Percentiles rank a stretch among this genome's conserved stretches.
Conservation (phyloP, 1,140 invertebrate genomes). For the Drosophila pseudoananassae region DNA sequence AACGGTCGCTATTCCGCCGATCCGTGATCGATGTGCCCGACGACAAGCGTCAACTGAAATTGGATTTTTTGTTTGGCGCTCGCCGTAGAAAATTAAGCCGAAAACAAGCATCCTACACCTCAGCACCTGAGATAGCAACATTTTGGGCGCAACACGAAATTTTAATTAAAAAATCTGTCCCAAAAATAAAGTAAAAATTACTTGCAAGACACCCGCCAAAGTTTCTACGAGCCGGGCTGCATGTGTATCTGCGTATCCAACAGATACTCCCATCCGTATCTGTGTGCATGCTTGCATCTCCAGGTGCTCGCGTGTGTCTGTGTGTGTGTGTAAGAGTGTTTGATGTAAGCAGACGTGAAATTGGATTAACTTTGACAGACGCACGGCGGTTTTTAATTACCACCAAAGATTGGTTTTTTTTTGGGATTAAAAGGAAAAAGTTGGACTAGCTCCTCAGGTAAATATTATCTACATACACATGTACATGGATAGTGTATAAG, state of each 20-base stretch:
- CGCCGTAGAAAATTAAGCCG: slow-evolving; percentile 4
- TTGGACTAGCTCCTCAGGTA: slow-evolving; percentile 45
- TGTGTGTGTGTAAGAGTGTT: slow-evolving; percentile 27
- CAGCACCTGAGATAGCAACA: slow-evolving; percentile 42
- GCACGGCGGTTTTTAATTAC: slow-evolving; percentile 76
- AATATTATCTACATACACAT: slow-evolving; percentile 20
- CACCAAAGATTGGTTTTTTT: slow-evolving; percentile 48
- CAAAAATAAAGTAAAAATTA: slow-evolving; percentile 71
- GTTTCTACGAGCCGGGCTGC: slow-evolving; percentile 9
- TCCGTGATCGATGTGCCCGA: slow-evolving; percentile 67
- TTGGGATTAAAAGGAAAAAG: slow-evolving; percentile 61
- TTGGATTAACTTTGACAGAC: slow-evolving; percentile 77
- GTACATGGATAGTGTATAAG: no score
- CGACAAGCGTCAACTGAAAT: slow-evolving; percentile 72
- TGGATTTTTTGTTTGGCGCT: slow-evolving; percentile 61
- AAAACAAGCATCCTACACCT: slow-evolving; percentile 34
- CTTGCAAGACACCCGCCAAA: slow-evolving; percentile 42
- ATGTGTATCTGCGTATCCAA: slow-evolving; percentile 30
- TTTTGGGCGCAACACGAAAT: slow-evolving; percentile 74
- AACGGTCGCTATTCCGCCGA: slow-evolving; percentile 34
- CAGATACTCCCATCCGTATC: slow-evolving; percentile 35
- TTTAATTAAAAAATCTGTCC: slow-evolving; percentile 82
- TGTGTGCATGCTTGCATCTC: slow-evolving; percentile 38
- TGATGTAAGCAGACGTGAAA: slow-evolving; percentile 68
- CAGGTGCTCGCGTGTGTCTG: slow-evolving; percentile 14